A percentile compares a stretch with the other conserved stretches of the same genome.
Evolutionary conservation across 23 tunicate genomes (phyloP).

Genomic region (Styela clava): DNA sequence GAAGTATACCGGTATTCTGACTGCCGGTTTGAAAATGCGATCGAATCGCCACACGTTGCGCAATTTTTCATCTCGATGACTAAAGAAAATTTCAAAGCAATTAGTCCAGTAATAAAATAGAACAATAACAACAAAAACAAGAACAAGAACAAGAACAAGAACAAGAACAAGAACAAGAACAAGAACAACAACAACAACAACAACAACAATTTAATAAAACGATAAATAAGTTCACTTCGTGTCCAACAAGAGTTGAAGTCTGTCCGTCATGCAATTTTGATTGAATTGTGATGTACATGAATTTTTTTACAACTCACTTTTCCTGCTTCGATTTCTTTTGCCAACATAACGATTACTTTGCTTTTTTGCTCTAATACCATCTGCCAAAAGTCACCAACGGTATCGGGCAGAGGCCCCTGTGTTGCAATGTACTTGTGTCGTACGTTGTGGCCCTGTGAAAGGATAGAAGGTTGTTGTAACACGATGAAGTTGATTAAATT

Average conservation of each 20-base stretch:
- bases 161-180: neutral
- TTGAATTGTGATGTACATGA: neutral
- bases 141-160: no score
- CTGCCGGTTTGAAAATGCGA: no score
- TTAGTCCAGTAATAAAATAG: no score
- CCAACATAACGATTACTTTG: conserved; percentile 37
- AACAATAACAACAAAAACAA: no score
- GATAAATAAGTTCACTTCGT: neutral
- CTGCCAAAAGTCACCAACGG: conserved; percentile 34
- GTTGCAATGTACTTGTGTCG: conserved; percentile 36
- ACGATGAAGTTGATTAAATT: neutral
- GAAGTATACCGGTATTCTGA: no score
- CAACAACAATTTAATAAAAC: neutral
- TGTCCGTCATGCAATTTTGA: neutral
- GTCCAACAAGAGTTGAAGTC: neutral
- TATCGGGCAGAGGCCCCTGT: conserved; percentile 30
- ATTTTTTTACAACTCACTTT: conserved; percentile 17
- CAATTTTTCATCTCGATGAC: no score
- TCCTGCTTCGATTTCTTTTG: conserved; percentile 26
- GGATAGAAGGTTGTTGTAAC: neutral
- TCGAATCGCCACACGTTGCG: no score
- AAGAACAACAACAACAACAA: neutral
- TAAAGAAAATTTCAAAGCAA: no score
- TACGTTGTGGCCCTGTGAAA: conserved; percentile 21
- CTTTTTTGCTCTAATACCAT: conserved; percentile 32